These are phyloP conservation scores for Hycleus phaleratus DNA, from an alignment of 1,140 invertebrate species.

Conservation along the genomic window DNA sequence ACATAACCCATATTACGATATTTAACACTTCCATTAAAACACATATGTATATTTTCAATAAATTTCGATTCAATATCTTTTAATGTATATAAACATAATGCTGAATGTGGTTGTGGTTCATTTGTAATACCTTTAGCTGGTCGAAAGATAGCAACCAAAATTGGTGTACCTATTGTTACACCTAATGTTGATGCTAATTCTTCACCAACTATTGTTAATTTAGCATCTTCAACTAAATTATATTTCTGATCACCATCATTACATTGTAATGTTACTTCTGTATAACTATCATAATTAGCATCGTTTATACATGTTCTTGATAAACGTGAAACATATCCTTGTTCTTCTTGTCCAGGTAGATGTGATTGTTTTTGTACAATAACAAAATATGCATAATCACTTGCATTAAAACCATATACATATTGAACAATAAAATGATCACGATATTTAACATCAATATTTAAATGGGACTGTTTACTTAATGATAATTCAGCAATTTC, in stretches of 20 bases:
- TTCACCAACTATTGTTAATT: constrained; percentile 69
- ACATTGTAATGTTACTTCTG: constrained; percentile 88
- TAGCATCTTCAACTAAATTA: constrained; percentile 87
- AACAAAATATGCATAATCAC: constrained; percentile 90
- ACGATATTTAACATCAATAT: constrained; percentile 88
- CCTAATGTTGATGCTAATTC: constrained; percentile 73
- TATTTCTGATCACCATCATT: constrained; percentile 56
- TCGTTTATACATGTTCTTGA: constrained; percentile 90
- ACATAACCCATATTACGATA: constrained; percentile 90
- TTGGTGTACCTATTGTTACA: constrained; percentile 64
- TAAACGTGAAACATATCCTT: constrained; percentile 81
- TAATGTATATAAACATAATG: constrained; percentile 77
- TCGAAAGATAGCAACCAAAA: constrained; percentile 79
- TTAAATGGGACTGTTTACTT: constrained; percentile 76
- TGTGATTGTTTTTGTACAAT: constrained; percentile 90
- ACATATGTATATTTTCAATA: constrained; percentile 94
- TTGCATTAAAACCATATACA: constrained; percentile 91
- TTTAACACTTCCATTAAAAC: constrained; percentile 88
- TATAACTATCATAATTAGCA: constrained; percentile 90
- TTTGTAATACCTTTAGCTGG: constrained; percentile 75
- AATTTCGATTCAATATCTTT: constrained; percentile 87
- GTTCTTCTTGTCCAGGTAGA: constrained; percentile 77
- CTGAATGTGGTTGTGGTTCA: constrained; percentile 67
- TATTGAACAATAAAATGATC: constrained; percentile 93
- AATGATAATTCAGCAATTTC: constrained; percentile 78